These are phyloP conservation scores for Chirona hameri DNA, from an alignment of 2,888 invertebrate genomes.

Conservation along the genomic window DNA sequence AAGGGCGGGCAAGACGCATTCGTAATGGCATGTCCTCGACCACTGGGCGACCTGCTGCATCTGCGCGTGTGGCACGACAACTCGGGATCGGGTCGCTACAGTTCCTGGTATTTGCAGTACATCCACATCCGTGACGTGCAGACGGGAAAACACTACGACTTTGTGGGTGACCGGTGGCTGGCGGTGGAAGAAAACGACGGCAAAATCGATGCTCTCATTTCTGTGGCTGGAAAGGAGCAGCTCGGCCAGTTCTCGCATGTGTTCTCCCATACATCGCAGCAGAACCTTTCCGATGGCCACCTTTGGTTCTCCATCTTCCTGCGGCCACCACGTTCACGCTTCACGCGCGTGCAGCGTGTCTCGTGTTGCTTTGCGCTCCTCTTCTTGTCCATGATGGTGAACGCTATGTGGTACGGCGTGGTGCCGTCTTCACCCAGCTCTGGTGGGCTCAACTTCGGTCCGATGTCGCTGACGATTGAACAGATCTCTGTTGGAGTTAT, in stretches of 20 bases:
- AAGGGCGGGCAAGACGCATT: conserved; percentile 45
- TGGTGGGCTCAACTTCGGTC: conserved; percentile 49
- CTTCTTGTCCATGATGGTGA: conserved; percentile 52
- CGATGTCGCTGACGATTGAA: conserved; percentile 49
- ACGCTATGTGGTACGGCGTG: conserved; percentile 52
- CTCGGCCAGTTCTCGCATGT: conserved; percentile 50
- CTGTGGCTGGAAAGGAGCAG: conserved; percentile 50
- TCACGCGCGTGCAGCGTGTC: conserved; percentile 51
- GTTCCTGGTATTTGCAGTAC: conserved; percentile 51
- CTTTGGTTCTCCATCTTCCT: conserved; percentile 55
- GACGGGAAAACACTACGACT: conserved; percentile 48
- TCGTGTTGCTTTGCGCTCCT: conserved; percentile 52
- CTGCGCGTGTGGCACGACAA: conserved; percentile 54
- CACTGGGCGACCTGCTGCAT: conserved; percentile 50
- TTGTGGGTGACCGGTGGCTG: conserved; percentile 51
- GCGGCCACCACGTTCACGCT: conserved; percentile 51
- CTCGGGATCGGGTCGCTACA: conserved; percentile 48
- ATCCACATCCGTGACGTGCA: conserved; percentile 51
- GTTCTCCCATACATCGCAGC: conserved; percentile 45
- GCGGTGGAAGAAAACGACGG: conserved; percentile 54
- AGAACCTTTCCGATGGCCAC: conserved; percentile 51
- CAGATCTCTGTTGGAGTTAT: conserved; percentile 51
- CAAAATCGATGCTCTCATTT: conserved; percentile 51
- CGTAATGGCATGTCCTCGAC: conserved; percentile 46
- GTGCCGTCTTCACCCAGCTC: conserved; percentile 41